Conservation (phyloP, 2,797 vertebrate genomes). For the Arnoldichthys spilopterus region DNA sequence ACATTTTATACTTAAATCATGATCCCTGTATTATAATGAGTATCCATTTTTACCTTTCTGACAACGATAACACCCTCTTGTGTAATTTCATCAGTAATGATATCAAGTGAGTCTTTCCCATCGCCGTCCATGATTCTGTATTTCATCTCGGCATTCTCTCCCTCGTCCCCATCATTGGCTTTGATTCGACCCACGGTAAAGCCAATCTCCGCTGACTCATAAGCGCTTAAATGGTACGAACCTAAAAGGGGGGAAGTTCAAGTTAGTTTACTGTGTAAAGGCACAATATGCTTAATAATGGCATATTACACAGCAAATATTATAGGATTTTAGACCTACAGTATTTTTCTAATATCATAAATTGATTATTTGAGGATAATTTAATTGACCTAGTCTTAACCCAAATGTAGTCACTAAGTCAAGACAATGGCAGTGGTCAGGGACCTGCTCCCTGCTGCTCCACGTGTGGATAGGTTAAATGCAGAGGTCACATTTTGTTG, state of each 20-base stretch:
- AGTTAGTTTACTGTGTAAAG: neutral
- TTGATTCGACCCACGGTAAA: constrained; percentile 83
- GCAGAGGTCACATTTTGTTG: too few species aligned
- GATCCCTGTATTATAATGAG: neutral
- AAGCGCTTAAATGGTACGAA: constrained; percentile 81
- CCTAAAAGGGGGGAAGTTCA: constrained; percentile 63
- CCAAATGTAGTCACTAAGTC: too few species aligned
- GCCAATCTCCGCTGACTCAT: constrained; percentile 81
- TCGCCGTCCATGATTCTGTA: constrained; percentile 83
- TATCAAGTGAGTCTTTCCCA: constrained; percentile 81
- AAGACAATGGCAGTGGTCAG: too few species aligned
- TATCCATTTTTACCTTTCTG: constrained; percentile 82
- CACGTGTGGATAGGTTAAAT: too few species aligned
- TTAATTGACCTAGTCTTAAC: too few species aligned
- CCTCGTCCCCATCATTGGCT: constrained; percentile 84
- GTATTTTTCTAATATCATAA: too few species aligned
- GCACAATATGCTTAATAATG: too few species aligned
- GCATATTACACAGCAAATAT: too few species aligned
- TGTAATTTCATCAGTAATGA: constrained; percentile 82
- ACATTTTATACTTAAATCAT: neutral
- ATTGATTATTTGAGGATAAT: too few species aligned
- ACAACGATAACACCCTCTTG: constrained; percentile 87
- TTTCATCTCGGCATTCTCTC: constrained; percentile 83
- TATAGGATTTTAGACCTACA: too few species aligned
- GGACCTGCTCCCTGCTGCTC: too few species aligned